Evolutionary conservation across 2,888 invertebrate species (phyloP).

Genomic region (Drosophila infuscata): DNA sequence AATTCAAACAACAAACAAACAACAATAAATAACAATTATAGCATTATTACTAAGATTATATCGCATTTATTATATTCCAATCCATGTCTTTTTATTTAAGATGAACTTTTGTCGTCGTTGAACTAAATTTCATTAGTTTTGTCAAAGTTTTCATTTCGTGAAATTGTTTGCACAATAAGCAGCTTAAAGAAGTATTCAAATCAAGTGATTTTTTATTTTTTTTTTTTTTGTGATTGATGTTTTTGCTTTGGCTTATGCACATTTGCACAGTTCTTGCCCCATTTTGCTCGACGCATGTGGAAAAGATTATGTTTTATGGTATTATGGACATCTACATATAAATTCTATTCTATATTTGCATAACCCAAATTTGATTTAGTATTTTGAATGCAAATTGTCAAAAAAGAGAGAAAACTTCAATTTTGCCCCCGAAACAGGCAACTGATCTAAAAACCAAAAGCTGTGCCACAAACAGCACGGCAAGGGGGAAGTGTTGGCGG

Average conservation of each 20-base stretch:
- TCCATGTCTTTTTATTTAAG: background rate
- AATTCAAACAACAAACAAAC: too few relatives aligned
- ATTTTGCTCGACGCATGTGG: background rate
- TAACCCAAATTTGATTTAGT: constrained; percentile 61
- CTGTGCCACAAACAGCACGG: background rate
- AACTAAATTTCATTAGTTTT: background rate
- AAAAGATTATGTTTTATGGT: constrained; percentile 4
- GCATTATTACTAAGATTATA: background rate
- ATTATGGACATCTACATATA: background rate
- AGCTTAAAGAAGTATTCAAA: background rate
- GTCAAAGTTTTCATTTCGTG: background rate
- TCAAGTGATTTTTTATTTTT: background rate
- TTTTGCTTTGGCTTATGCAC: background rate
- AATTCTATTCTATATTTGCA: constrained; percentile 30
- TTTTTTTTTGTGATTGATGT: background rate
- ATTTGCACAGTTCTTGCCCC: constrained; percentile 1
- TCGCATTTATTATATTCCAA: background rate
- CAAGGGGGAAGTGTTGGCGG: background rate
- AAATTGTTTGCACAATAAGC: background rate
- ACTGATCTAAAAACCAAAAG: constrained; percentile 7
- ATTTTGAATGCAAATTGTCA: constrained; percentile 58
- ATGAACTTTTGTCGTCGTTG: background rate
- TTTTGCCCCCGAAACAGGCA: constrained; percentile 3
- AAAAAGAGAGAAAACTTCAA: constrained; percentile 18
- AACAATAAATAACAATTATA: background rate